Evolutionary conservation across 1,140 invertebrate species (phyloP).

Genomic region (Planococcus citri): DNA sequence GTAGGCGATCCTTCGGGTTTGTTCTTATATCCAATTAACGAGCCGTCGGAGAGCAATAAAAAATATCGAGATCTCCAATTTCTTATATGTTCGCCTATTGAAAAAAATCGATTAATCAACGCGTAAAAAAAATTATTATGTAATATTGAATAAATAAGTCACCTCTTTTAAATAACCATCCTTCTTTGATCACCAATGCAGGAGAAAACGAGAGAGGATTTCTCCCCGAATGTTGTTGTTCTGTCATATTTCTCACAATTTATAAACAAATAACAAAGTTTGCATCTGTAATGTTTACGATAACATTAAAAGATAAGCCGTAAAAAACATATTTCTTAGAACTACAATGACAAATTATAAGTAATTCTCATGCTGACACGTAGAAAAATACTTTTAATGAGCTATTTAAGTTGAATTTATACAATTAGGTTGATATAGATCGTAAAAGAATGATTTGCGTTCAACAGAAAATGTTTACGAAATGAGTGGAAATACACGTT

Average conservation of each 20-base stretch:
- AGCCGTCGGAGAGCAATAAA: constrained; percentile 83
- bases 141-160: not conserved
- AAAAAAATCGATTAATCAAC: constrained; percentile 22
- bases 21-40: constrained; percentile 82
- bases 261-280: not conserved
- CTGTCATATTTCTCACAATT: constrained; percentile 15
- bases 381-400: too few relatives aligned
- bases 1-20: constrained; percentile 64
- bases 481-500: too few relatives aligned
- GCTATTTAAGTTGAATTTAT: too few relatives aligned
- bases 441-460: too few relatives aligned
- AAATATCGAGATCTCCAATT: constrained; percentile 97
- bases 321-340: too few relatives aligned
- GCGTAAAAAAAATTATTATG: not conserved
- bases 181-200: constrained; percentile 53
- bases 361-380: too few relatives aligned
- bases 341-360: too few relatives aligned
- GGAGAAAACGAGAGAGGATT: constrained; percentile 21
- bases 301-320: too few relatives aligned
- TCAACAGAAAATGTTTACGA: too few relatives aligned
- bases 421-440: too few relatives aligned
- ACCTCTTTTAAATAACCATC: constrained; percentile 68
- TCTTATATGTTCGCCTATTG: constrained; percentile 75
- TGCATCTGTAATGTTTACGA: not conserved
- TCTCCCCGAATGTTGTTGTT: constrained; percentile 22